These are phyloP conservation scores for Lasioglossum leucozonium DNA, from an alignment of 2,888 invertebrate genomes.

Conservation along the genomic window DNA sequence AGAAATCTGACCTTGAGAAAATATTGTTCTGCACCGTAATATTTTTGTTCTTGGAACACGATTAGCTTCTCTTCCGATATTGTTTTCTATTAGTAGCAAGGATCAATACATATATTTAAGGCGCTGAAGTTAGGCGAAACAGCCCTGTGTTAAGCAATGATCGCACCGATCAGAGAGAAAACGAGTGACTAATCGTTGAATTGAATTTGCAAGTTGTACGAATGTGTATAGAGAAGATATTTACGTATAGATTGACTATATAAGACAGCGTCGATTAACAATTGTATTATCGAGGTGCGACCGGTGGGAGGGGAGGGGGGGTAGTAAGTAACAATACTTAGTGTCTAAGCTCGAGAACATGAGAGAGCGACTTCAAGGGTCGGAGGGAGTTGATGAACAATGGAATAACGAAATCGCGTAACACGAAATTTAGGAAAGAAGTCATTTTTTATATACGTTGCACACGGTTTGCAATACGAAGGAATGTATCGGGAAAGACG, in stretches of 20 bases:
- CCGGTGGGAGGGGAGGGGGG: neutral
- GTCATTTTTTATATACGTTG: slow-evolving; percentile 69
- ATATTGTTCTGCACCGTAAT: neutral
- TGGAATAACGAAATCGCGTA: slow-evolving; percentile 20
- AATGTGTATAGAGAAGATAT: slow-evolving; percentile 64
- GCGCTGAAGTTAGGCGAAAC: slow-evolving; percentile 38
- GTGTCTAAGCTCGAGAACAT: slow-evolving; percentile 43
- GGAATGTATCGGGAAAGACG: slow-evolving; percentile 63
- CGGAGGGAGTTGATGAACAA: neutral
- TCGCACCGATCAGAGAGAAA: neutral
- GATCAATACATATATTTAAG: neutral
- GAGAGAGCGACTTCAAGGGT: slow-evolving; percentile 30
- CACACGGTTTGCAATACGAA: slow-evolving; percentile 29
- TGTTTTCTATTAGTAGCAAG: neutral
- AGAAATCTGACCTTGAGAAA: neutral
- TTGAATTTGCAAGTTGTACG: slow-evolving; percentile 38
- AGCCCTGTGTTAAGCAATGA: slow-evolving; percentile 1
- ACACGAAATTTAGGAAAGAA: slow-evolving; percentile 63
- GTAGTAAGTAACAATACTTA: slow-evolving; percentile 17
- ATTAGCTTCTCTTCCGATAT: neutral
- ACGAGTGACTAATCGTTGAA: slow-evolving; percentile 40
- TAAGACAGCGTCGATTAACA: slow-evolving; percentile 53
- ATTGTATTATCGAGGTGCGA: slow-evolving; percentile 51
- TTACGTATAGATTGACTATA: slow-evolving; percentile 56
- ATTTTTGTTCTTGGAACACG: neutral